These are phyloP conservation scores for Pimpla rufipes DNA, from an alignment of 2,888 invertebrate genomes.

Conservation along the genomic window DNA sequence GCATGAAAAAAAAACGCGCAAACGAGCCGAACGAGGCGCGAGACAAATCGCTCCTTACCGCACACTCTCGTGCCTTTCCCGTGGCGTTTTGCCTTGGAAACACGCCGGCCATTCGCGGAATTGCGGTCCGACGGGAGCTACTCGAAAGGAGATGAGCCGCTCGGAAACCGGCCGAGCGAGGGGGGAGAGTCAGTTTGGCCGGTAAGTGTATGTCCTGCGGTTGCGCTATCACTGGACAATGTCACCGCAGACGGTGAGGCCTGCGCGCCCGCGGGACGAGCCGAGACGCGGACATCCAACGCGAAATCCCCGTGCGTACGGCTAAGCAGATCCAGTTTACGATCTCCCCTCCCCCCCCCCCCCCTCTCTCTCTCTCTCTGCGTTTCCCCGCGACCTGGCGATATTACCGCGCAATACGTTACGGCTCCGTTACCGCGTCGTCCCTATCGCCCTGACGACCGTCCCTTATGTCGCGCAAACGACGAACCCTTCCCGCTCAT, in stretches of 20 bases:
- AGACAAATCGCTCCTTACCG: background rate
- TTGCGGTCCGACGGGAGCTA: background rate
- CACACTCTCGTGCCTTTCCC: background rate
- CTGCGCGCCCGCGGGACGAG: background rate
- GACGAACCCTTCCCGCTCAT: slow-evolving; percentile 37
- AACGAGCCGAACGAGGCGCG: background rate
- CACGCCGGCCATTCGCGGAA: background rate
- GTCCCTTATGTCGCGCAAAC: slow-evolving; percentile 36
- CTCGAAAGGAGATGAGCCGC: background rate
- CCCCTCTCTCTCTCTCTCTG: no score
- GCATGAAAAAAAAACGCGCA: background rate
- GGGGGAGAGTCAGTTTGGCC: background rate
- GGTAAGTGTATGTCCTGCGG: background rate
- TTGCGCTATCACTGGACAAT: background rate
- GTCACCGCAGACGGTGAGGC: background rate
- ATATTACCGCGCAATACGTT: background rate
- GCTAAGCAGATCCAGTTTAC: background rate
- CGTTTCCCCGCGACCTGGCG: background rate
- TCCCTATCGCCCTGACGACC: background rate
- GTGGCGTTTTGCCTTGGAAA: background rate
- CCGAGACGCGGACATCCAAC: background rate
- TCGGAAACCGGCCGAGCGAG: background rate
- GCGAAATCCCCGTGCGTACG: background rate
- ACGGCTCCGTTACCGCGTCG: background rate
- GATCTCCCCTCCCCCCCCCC: no score